Evolutionary conservation across 2,797 vertebrate species (phyloP), one percentile per base, ranked within the genome.

Genomic region (Poliocrania exsul): DNA sequence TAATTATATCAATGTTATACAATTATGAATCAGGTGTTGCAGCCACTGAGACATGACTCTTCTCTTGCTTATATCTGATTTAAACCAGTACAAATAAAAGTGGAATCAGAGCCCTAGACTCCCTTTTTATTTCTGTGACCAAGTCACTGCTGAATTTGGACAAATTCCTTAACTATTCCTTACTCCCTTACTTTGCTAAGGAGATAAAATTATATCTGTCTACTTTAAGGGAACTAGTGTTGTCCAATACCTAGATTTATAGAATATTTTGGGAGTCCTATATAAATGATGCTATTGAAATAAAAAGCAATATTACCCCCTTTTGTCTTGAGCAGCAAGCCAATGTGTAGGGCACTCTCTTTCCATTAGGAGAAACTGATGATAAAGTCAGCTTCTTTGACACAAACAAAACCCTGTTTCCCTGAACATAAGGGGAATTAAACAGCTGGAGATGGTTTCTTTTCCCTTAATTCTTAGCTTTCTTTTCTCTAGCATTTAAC

Each of bases 361-460:
- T 81, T 85, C 79, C 75, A 71, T 74, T 74, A 90, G 31, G 23
- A 74, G 46, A 93, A 92, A 73, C 0, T 69, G 65, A 89, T 44
- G 38, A 92, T 65, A 58, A 86, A 86, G 37, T 75, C 62, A 81
- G 38, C 42, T 88, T 28, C 77, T 75, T 24, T 44, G 47, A 58
- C 50, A 75, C 54, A 49, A 88, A 62, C 17, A 83, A 94, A 91
- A 69, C 21, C 50, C 47, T 72, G 35, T 81, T 90, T 81, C 35
- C 51, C 70, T 38, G 38, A 88, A 79, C 17, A 28, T 16, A 81
- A 78, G 25, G 40, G 10, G 62, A 95, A 94, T 90, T 75, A 65
- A 88, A 83, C 77, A 91, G 70, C 77, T 90, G 65, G 82, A 94
- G 65, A 86, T 58, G 16, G 38, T 72, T 88, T 86, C 40, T 86